Percentiles rank a stretch among this genome's conserved stretches.
phyloP scores from a whole-genome alignment of 2,113 vertebrate genomes.

The Mungos mungo region DNA sequence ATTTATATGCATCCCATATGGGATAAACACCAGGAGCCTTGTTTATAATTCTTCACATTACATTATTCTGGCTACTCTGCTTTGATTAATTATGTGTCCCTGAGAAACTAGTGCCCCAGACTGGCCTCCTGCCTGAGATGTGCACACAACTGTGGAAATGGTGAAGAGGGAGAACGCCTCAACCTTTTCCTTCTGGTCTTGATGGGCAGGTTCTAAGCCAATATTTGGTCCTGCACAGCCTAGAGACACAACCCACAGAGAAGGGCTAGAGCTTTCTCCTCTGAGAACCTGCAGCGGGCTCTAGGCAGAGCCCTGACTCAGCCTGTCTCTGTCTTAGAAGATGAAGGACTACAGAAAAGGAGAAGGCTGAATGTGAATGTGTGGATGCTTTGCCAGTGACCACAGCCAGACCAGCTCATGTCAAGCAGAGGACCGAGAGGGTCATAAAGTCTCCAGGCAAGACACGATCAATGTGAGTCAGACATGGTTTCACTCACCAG shows the following conservation, averaged over 20 bases:
- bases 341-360: neutral
- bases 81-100: neutral
- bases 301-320: neutral
- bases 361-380: neutral
- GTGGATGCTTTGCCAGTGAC: neutral
- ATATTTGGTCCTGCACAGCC: neutral
- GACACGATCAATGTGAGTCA: fast-evolving
- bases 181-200: neutral
- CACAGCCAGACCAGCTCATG: neutral
- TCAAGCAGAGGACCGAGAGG: neutral
- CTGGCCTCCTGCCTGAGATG: neutral
- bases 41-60: neutral
- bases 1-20: neutral
- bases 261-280: neutral
- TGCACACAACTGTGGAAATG: neutral
- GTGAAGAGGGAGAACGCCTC: neutral
- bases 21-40: neutral
- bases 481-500: fast-evolving
- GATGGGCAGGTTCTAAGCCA: neutral
- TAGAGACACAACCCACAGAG: neutral
- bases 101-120: neutral
- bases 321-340: neutral
- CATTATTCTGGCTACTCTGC: neutral
- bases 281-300: neutral
- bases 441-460: too few relatives aligned